Percentiles rank a stretch among this genome's conserved stretches.
Evolutionary conservation across 2,113 vertebrate genomes (phyloP).

Genomic region (Neomonachus schauinslandi): DNA sequence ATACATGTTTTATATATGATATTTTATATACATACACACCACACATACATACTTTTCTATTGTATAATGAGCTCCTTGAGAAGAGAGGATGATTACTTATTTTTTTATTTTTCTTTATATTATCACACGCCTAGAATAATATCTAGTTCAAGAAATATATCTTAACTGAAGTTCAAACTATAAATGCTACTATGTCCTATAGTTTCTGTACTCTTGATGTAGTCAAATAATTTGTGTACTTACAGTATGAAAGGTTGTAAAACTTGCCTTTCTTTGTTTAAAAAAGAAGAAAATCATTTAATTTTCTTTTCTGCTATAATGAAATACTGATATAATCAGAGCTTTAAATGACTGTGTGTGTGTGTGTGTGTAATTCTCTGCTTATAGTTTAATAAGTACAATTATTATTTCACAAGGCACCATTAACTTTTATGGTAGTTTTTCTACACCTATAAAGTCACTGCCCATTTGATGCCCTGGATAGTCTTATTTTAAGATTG

Average conservation of each 20-base stretch:
- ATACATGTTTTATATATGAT: neutral
- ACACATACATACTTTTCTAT: neutral
- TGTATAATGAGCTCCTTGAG: neutral
- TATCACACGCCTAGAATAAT: neutral
- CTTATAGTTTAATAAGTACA: constrained; percentile 63
- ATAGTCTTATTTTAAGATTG: constrained; percentile 55
- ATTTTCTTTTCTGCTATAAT: neutral
- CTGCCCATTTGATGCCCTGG: constrained; percentile 31
- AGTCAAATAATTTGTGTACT: neutral
- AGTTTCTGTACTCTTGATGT: neutral
- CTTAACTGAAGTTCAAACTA: neutral
- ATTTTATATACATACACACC: fast-evolving
- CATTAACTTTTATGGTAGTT: constrained; percentile 69
- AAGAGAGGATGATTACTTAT: neutral
- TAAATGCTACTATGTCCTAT: neutral
- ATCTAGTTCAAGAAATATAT: neutral
- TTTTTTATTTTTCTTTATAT: neutral
- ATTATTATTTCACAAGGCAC: constrained; percentile 70
- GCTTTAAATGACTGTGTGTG: constrained; percentile 24
- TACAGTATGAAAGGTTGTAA: neutral
- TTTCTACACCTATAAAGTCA: constrained; percentile 52
- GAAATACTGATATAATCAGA: constrained; percentile 42
- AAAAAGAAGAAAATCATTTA: neutral
- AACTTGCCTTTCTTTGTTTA: neutral
- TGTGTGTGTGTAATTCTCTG: neutral